Percentiles rank a stretch among this genome's conserved stretches.
phyloP scores from a whole-genome alignment of 1,140 invertebrate genomes.

The Cotesia vestalis region DNA sequence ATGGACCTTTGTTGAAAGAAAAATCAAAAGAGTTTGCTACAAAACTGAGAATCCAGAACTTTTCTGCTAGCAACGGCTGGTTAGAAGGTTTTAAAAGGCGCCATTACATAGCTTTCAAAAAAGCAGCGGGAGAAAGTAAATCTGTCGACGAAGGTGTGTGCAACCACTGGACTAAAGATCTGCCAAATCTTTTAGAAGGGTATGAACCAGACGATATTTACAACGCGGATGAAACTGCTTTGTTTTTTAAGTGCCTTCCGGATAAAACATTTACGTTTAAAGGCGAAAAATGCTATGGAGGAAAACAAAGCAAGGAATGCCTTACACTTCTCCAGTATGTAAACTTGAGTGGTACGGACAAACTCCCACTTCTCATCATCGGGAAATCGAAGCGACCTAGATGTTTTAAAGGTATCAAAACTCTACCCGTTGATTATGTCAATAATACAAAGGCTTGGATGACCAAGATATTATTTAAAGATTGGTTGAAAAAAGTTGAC shows the following conservation, averaged over 20 bases:
- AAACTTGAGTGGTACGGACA: slow-evolving; percentile 37
- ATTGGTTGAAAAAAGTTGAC: slow-evolving; percentile 41
- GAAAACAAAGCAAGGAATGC: slow-evolving; percentile 37
- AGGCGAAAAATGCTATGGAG: slow-evolving; percentile 19
- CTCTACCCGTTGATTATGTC: slow-evolving; percentile 58
- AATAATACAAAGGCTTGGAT: slow-evolving; percentile 67
- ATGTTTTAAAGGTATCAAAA: slow-evolving; percentile 63
- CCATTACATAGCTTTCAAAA: slow-evolving; percentile 37
- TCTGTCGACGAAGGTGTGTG: slow-evolving; percentile 35
- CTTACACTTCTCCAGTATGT: slow-evolving; percentile 33
- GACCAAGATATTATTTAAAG: slow-evolving; percentile 53
- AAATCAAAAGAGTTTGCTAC: slow-evolving; percentile 41
- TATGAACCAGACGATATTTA: slow-evolving; percentile 13
- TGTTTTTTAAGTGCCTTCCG: slow-evolving; percentile 6
- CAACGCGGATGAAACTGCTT: slow-evolving; percentile 10
- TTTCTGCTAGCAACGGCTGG: slow-evolving; percentile 48
- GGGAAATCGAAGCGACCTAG: slow-evolving; percentile 50
- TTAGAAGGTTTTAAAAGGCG: slow-evolving; percentile 44
- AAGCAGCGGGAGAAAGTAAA: slow-evolving; percentile 12
- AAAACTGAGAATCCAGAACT: slow-evolving; percentile 40
- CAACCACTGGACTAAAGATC: slow-evolving; percentile 38
- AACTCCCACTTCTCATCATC: slow-evolving; percentile 41
- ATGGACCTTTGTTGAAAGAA: slow-evolving; percentile 42
- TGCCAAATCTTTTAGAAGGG: slow-evolving; percentile 35
- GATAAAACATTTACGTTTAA: slow-evolving; percentile 7